phyloP scores from a whole-genome alignment of 2,888 invertebrate species.

The Girardia tigrina region DNA sequence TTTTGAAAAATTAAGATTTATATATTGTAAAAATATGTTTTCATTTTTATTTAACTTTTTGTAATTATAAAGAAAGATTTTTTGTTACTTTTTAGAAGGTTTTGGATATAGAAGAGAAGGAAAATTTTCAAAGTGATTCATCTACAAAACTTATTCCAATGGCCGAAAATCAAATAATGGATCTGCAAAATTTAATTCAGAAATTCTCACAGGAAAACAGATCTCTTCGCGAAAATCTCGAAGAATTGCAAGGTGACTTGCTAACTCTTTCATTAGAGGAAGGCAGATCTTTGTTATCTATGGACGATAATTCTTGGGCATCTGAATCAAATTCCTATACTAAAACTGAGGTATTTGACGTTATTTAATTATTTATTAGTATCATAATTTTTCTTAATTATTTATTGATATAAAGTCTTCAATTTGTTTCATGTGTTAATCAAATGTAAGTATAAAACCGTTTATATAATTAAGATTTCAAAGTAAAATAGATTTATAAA shows the following conservation, averaged over 20 bases:
- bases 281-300: constrained; percentile 30
- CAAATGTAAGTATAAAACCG: no score
- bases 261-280: constrained; percentile 31
- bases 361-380: no score
- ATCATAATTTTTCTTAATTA: no score
- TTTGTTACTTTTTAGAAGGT: no score
- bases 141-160: background rate
- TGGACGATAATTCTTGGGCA: constrained; percentile 21
- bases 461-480: no score
- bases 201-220: constrained; percentile 30
- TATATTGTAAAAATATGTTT: no score
- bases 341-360: constrained; percentile 29
- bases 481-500: no score
- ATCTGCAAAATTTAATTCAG: constrained; percentile 21
- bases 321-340: constrained; percentile 13
- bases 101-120: background rate
- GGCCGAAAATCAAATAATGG: background rate
- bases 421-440: no score
- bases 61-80: no score
- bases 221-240: constrained; percentile 32
- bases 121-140: background rate
- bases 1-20: no score
- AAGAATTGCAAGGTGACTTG: constrained; percentile 35
- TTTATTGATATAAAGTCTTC: no score
- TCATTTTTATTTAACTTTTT: no score